Conservation (phyloP, 2,113 vertebrate genomes). For the Ornithorhynchus anatinus region DNA sequence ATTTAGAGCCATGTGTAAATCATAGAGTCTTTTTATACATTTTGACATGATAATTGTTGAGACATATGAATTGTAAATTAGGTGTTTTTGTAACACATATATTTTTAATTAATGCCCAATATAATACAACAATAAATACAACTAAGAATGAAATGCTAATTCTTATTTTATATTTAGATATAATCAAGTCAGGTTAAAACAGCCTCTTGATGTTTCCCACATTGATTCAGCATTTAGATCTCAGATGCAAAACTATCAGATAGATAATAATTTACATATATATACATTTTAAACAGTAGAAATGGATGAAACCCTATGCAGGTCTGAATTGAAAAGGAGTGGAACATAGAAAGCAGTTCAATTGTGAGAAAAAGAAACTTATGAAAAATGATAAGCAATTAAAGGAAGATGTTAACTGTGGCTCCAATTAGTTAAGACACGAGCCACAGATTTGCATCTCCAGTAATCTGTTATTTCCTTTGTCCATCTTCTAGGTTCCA, state of each 20-base stretch:
- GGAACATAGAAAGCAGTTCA: slow-evolving; percentile 64
- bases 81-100: slow-evolving; percentile 59
- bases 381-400: slow-evolving; percentile 69
- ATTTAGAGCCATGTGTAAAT: slow-evolving; percentile 56
- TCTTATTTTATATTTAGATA: slow-evolving; percentile 76
- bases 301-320: slow-evolving; percentile 68
- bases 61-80: slow-evolving; percentile 52
- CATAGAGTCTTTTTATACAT: slow-evolving; percentile 46
- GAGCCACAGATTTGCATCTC: slow-evolving; percentile 6
- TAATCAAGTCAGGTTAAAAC: slow-evolving; percentile 75
- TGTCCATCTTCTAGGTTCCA: no score
- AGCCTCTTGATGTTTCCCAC: slow-evolving; percentile 70
- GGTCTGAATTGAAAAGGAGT: slow-evolving; percentile 61
- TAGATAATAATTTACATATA: slow-evolving; percentile 81
- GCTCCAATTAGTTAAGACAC: slow-evolving; percentile 45
- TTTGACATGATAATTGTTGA: slow-evolving; percentile 37
- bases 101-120: slow-evolving; percentile 63
- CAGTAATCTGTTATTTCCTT: neutral
- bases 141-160: slow-evolving; percentile 78
- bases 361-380: slow-evolving; percentile 71
- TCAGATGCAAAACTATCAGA: slow-evolving; percentile 68
- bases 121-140: slow-evolving; percentile 74
- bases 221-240: slow-evolving; percentile 76
- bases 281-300: slow-evolving; percentile 82
- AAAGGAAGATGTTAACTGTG: slow-evolving; percentile 69